Percentiles rank a stretch among this genome's conserved stretches.
Conservation (phyloP, 2,797 vertebrate genomes). For the Sebastes itinus region DNA sequence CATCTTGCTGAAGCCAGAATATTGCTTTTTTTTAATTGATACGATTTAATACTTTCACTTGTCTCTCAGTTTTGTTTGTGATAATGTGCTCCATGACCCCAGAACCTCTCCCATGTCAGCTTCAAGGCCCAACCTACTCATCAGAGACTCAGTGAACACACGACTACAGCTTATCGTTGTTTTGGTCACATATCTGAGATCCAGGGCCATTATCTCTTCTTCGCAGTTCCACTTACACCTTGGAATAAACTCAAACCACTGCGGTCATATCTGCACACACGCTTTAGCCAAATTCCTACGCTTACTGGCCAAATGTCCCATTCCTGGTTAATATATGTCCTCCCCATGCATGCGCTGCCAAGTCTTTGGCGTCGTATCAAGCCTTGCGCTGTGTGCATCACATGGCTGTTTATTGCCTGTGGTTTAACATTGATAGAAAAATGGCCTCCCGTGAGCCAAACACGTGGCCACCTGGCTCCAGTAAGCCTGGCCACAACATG, state of each 20-base stretch:
- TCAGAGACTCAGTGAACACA: slow-evolving; percentile 24
- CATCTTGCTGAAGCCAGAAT: slow-evolving; percentile 7
- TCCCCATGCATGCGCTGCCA: slow-evolving; percentile 32
- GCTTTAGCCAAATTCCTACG: slow-evolving; percentile 20
- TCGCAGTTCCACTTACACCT: slow-evolving; percentile 15
- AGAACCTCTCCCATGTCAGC: slow-evolving; percentile 27
- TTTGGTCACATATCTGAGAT: slow-evolving; percentile 3
- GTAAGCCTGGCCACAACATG: slow-evolving; percentile 53
- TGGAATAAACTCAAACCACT: slow-evolving; percentile 37
- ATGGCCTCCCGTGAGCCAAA: slow-evolving; percentile 62
- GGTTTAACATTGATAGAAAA: slow-evolving; percentile 60
- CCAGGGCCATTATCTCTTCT: slow-evolving; percentile 14
- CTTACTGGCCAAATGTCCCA: slow-evolving; percentile 33
- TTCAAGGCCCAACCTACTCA: slow-evolving; percentile 22
- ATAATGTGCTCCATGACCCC: neutral
- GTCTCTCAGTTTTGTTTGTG: slow-evolving; percentile 23
- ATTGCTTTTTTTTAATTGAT: neutral
- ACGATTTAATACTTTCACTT: slow-evolving; percentile 26
- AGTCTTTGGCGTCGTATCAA: slow-evolving; percentile 36
- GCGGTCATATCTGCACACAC: slow-evolving; percentile 20
- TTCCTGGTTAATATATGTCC: slow-evolving; percentile 43
- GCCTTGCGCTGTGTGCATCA: slow-evolving; percentile 39
- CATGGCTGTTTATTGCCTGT: slow-evolving; percentile 60
- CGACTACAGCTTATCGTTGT: neutral
- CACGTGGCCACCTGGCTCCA: slow-evolving; percentile 75